Evolutionary conservation across 2,888 invertebrate genomes (phyloP).

Genomic region (Thumatha senex): DNA sequence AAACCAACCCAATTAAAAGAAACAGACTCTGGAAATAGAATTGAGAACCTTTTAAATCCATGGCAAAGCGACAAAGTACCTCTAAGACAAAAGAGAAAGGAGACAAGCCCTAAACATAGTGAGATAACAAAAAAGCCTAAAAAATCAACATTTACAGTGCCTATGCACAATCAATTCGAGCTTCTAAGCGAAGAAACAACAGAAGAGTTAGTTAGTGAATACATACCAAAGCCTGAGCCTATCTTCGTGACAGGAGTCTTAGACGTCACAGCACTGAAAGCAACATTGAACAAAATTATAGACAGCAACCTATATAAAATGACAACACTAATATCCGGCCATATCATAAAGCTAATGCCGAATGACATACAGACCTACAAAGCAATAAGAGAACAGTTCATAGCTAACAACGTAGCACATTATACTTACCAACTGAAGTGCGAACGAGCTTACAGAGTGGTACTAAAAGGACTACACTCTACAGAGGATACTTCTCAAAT

Average conservation of each 20-base stretch:
- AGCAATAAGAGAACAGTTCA: constrained; percentile 1
- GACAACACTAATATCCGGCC: constrained; percentile 10
- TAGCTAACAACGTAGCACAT: constrained; percentile 6
- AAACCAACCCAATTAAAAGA: too few relatives aligned
- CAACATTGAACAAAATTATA: background rate
- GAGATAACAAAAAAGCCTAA: too few relatives aligned
- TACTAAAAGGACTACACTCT: background rate
- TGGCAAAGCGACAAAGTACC: background rate
- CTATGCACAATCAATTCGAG: too few relatives aligned
- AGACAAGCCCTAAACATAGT: background rate
- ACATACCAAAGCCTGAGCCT: constrained; percentile 1
- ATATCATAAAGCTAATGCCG: constrained; percentile 11
- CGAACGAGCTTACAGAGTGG: constrained; percentile 11
- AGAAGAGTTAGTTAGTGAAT: background rate
- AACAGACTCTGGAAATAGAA: too few relatives aligned
- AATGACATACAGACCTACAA: constrained; percentile 8
- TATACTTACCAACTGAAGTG: constrained; percentile 12
- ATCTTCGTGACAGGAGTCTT: constrained; percentile 1
- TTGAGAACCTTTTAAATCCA: too few relatives aligned
- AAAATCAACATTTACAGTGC: too few relatives aligned
- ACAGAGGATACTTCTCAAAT: constrained; percentile 1
- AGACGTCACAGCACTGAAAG: background rate
- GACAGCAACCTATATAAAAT: background rate
- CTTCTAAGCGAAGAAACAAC: background rate
- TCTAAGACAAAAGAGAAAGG: background rate